These are phyloP conservation scores for Xestia sexstrigata DNA, from an alignment of 2,888 invertebrate species.

Conservation along the genomic window DNA sequence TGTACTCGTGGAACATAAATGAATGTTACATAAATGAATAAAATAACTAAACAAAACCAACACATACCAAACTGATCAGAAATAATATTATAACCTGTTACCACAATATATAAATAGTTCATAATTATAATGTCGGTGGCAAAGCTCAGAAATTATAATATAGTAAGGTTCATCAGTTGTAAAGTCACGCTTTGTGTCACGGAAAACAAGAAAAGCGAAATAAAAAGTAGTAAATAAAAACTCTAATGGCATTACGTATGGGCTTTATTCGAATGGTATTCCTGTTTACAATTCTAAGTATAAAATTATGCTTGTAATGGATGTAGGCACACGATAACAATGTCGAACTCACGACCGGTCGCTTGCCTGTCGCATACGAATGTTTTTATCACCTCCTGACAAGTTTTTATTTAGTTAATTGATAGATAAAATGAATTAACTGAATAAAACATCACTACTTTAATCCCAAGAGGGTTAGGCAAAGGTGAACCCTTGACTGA, in stretches of 20 bases:
- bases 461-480: not conserved
- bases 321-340: not conserved
- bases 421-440: not conserved
- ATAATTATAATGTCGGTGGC: no score
- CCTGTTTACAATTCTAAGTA: not conserved
- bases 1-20: no score
- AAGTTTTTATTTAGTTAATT: not conserved
- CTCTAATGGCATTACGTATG: not conserved
- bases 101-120: not conserved
- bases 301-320: conserved; percentile 5
- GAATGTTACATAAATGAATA: not conserved
- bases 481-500: no score
- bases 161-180: no score
- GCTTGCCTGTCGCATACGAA: not conserved
- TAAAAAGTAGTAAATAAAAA: conserved; percentile 27
- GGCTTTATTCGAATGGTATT: conserved; percentile 18
- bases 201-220: conserved; percentile 18
- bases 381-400: not conserved
- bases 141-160: no score
- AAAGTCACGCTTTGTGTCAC: not conserved
- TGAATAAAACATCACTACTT: not conserved
- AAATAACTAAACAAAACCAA: not conserved
- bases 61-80: not conserved
- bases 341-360: not conserved
- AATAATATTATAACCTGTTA: not conserved